phyloP scores from a whole-genome alignment of 2,888 invertebrate species.

The Neoitamus cyanurus region DNA sequence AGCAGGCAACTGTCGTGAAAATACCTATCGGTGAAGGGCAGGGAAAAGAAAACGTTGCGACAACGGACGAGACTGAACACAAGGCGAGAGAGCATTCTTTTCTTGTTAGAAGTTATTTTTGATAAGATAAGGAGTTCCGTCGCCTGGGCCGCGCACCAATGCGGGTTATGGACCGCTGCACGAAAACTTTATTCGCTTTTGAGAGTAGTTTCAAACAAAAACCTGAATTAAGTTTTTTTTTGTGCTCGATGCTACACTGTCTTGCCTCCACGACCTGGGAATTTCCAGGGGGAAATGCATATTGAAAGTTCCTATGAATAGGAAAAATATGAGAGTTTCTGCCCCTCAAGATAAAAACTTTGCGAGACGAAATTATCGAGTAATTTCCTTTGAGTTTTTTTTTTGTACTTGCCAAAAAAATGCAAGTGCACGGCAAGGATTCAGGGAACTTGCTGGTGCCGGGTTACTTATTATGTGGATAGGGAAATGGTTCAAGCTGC shows the following conservation, averaged over 20 bases:
- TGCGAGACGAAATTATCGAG: neutral
- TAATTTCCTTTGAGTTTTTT: neutral
- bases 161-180: neutral
- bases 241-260: neutral
- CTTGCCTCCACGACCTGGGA: neutral
- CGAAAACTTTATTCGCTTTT: neutral
- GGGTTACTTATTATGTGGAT: neutral
- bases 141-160: neutral
- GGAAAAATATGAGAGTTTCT: neutral
- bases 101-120: constrained; percentile 21
- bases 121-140: constrained; percentile 15
- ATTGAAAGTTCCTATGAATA: neutral
- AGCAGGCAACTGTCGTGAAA: neutral
- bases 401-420: neutral
- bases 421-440: neutral
- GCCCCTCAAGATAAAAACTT: neutral
- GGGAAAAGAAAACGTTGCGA: neutral
- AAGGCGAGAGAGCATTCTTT: neutral
- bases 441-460: neutral
- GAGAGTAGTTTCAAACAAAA: neutral
- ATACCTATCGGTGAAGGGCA: neutral
- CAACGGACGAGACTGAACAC: neutral
- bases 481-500: neutral
- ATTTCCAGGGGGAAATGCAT: neutral
- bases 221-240: neutral